phyloP scores from a whole-genome alignment of 2,888 invertebrate species.

The Cheilosia scutellata region DNA sequence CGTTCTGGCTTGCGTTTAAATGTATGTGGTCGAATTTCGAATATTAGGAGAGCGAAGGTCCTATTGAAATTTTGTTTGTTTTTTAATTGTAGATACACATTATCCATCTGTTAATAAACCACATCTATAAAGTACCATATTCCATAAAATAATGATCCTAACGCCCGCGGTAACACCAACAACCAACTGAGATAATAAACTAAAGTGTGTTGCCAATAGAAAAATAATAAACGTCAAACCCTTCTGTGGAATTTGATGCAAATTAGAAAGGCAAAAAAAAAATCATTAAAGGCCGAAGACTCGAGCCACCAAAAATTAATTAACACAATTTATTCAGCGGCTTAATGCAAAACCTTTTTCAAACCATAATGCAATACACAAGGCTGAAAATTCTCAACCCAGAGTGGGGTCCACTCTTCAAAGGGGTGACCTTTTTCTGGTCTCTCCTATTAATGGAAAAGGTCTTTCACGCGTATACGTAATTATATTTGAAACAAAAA shows the following conservation, averaged over 20 bases:
- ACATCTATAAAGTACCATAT: not conserved
- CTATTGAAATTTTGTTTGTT: no score
- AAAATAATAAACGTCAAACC: constrained; percentile 8
- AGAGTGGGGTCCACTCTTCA: constrained; percentile 15
- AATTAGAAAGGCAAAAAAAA: constrained; percentile 9
- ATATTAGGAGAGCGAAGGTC: no score
- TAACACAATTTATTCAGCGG: constrained; percentile 54
- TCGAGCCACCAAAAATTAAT: constrained; percentile 42
- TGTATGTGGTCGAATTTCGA: no score
- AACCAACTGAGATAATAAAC: not conserved
- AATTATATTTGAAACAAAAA: constrained; percentile 59
- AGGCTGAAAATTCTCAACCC: constrained; percentile 11
- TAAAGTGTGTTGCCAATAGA: not conserved
- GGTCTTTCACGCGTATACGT: constrained; percentile 41
- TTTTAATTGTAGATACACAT: no score
- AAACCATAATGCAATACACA: constrained; percentile 46
- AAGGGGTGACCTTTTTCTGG: constrained; percentile 44
- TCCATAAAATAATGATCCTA: not conserved
- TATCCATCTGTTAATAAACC: not conserved
- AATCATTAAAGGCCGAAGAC: constrained; percentile 6
- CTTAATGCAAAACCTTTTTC: constrained; percentile 50
- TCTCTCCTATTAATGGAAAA: constrained; percentile 48
- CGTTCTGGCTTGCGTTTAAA: no score
- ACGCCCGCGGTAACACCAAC: not conserved
- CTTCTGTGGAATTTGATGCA: constrained; percentile 8